Evolutionary conservation across 2,888 invertebrate species (phyloP), one percentile per base, ranked within the genome.

Genomic region (Lasioglossum malachurum): DNA sequence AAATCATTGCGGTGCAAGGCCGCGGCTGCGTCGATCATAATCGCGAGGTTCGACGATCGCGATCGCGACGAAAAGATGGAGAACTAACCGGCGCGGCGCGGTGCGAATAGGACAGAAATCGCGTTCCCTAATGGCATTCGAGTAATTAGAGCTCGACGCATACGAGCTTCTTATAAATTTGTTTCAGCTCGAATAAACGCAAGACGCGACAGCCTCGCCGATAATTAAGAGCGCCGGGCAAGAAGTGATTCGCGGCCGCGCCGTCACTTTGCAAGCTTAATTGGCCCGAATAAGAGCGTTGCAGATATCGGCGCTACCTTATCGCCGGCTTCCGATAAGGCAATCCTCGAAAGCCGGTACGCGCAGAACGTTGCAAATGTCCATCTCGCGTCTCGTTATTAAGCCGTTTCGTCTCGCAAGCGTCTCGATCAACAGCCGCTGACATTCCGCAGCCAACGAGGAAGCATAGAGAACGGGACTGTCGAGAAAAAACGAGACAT

Each of bases 391-490:
- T 69, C 23, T n/a, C 27, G 35, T 57, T 64, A 64, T 64, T 64
- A 64, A 64, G 31, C 7, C 44, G 41, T 74, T 75, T 31, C 57
- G 83, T 78, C 79, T 82, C 49, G 80, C n/a, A 4, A n/a, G n/a
- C 49, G 74, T 75, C 74, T 67, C 75, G 80, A n/a, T 38, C 35
- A n/a, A 67, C 77, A 27, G 27, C 53, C 41, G 49, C 23, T n/a
- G 38, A 27, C 44, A 57, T 41, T 57, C 72, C 44, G 69, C 46
- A 60, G 31, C 19, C 49, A 75, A 64, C 60, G 49, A 72, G 72
- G 75, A 73, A 60, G 53, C 82, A 19, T 41, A 46, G 74, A 60
- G 35, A 84, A 84, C 84, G 84, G 75, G 78, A 84, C 53, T 75
- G 7, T 5, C n/a, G 49, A 10, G n/a, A 73, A 79, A 75, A 84